These are phyloP conservation scores for Andrena bicolor DNA, from an alignment of 2,888 invertebrate genomes.

Conservation along the genomic window DNA sequence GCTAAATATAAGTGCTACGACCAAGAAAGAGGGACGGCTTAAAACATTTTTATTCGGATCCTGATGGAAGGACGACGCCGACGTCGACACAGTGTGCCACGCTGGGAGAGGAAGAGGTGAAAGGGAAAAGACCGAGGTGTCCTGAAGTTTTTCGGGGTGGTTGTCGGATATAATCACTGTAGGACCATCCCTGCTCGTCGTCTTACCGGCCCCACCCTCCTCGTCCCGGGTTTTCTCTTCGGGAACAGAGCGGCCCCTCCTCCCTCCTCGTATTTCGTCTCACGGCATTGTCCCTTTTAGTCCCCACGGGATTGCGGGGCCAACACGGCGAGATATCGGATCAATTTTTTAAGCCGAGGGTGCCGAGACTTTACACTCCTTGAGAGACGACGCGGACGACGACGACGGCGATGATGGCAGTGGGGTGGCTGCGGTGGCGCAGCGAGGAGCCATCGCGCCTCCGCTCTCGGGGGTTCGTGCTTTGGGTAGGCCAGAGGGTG, in stretches of 20 bases:
- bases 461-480: conserved; percentile 57
- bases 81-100: conserved; percentile 54
- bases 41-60: conserved; percentile 80
- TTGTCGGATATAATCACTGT: conserved; percentile 83
- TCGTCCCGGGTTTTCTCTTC: conserved; percentile 57
- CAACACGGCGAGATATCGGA: conserved; percentile 85
- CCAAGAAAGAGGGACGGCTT: conserved; percentile 73
- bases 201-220: conserved; percentile 54
- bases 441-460: conserved; percentile 47
- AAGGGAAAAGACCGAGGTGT: conserved; percentile 67
- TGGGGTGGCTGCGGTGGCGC: conserved; percentile 42
- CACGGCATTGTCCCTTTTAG: conserved; percentile 83
- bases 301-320: conserved; percentile 81
- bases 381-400: conserved; percentile 74
- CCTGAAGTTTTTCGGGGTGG: conserved; percentile 76
- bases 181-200: conserved; percentile 65
- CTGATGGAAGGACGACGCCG: conserved; percentile 66
- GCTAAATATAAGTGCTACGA: conserved; percentile 82
- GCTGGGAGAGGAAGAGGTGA: conserved; percentile 34
- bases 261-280: conserved; percentile 75
- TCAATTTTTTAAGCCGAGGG: conserved; percentile 85
- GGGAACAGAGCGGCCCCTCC: conserved; percentile 51
- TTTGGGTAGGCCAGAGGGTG: conserved; percentile 34
- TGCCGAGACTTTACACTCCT: conserved; percentile 84
- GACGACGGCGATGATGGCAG: conserved; percentile 51